Conservation (phyloP, 53 echinoderm and acorn worm species). For the Stichopus horrens region DNA sequence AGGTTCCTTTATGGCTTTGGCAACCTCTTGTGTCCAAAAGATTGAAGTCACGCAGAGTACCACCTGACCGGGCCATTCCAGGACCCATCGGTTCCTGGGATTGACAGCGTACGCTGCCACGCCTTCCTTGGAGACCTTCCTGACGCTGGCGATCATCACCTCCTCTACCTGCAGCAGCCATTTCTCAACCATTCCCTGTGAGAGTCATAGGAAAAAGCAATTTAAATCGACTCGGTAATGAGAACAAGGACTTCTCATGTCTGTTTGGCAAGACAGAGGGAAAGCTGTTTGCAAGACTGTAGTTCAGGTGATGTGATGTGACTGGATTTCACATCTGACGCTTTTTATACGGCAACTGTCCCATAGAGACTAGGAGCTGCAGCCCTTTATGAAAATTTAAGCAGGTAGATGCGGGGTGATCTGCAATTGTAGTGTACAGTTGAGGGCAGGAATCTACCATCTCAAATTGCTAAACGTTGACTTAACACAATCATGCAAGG, state of each 20-base stretch:
- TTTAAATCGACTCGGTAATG: not conserved
- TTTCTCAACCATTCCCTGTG: constrained; percentile 99
- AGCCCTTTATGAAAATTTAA: no score
- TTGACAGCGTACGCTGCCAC: constrained; percentile 67
- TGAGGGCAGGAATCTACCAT: no score
- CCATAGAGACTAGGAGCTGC: no score
- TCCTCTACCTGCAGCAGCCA: constrained; percentile 96
- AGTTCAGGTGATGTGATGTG: no score
- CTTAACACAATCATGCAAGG: no score
- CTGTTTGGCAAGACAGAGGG: not conserved
- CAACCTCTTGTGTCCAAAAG: constrained; percentile 92
- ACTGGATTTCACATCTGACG: no score
- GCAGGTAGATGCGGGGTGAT: no score
- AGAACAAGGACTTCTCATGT: not conserved
- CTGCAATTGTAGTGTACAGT: no score
- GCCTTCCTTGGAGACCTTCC: constrained; percentile 85
- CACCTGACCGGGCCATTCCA: constrained; percentile 98
- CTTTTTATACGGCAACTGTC: no score
- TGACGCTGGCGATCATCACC: constrained; percentile 87
- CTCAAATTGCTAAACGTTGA: no score
- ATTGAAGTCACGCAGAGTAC: constrained; percentile 82
- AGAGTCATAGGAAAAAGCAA: not conserved
- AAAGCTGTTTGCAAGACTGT: not conserved
- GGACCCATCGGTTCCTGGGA: constrained; percentile 90
- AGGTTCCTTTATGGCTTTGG: constrained; percentile 92